Base-by-base conservation (phyloP, 2,113 vertebrate genomes). In the Xyrauchen texanus region DNA sequence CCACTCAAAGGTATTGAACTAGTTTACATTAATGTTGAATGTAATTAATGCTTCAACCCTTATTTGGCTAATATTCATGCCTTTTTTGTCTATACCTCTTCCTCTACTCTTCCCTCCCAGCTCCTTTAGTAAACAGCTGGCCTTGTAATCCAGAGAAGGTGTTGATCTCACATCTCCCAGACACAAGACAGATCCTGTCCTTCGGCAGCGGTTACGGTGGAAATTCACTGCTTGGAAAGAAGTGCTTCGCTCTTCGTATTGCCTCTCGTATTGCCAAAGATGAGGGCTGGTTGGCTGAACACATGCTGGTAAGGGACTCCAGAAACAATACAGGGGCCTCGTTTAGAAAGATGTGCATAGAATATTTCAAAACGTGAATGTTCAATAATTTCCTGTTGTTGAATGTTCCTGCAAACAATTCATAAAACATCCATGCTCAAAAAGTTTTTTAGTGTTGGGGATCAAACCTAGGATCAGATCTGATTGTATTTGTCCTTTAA, bases 201-300 rank as follows among this genome's bases (percentile, higher is more conserved):
- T 99, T 96, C 5, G 97, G 97, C 47, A 99, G 98, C 0, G 96
- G 98, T 15, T 99, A 99, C 0, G 98, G 98, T 4, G 98, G 98
- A 61, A 99, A 99, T 87, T 99, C 98, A 0, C 94, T 99, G 7
- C 93, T 99, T 21, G 98, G 98, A 42, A 99, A 99, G 92, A 99
- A 99, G 78, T 99, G 98, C 87, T 99, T 99, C 3, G 98, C 98
- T 0, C 94, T 99, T 52, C 89, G 97, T 11, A 98, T 99, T 2
- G 98, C 98, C 71, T 96, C 97, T 34, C 93, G 94, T 3, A 94
- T 99, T 3, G 98, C 96, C 81, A 96, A 97, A 84, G 96, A 99
- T 77, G 98, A 99, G 81, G 98, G 97, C 53, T 99, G 98, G 98
- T 91, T 99, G 16, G 96, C 98, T 0, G 98, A 99, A 73, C 98